Evolutionary conservation across 1,140 invertebrate genomes (phyloP), one percentile per base, ranked within the genome.

Genomic region (Ylistrum balloti): DNA sequence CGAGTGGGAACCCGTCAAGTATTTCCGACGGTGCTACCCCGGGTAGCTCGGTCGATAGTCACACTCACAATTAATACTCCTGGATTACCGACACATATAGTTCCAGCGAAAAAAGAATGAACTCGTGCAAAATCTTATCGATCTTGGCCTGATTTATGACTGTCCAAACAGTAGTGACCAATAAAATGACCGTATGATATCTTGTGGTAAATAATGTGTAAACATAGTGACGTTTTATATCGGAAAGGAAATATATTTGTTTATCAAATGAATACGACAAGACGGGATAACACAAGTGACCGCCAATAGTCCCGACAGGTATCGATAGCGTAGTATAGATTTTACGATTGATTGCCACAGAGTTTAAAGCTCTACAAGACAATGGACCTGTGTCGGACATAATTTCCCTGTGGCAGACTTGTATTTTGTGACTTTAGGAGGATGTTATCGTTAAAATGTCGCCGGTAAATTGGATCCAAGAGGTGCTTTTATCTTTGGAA

Each of bases 41-140:
- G 56, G 56, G 15, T 74, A 74, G 56, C 1, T 74, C 9, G 56
- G 56, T 74, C 56, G 56, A 74, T 74, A 74, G n/a, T 22, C 56
- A 22, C 22, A 22, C 56, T 74, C 0, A n/a, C 28, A 28, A 74
- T 56, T 74, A 74, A 74, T 74, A 74, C 56, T n/a, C 9, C 22
- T 17, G 56, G 56, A 74, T 74, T 74, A 28, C 11, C 22, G 0
- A 74, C 1, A 74, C n/a, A 74, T 48, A 48, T 28, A 74, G 56
- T 74, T 74, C 56, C n/a, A 3, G 56, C n/a, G 56, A 74, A 74
- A 74, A 74, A 74, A 74, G 56, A 74, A 74, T 74, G 56, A 74
- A 74, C n/a, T 74, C 56, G 56, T 74, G 56, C 56, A 74, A 74
- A 74, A 74, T 74, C 56, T n/a, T 74, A 74, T 74, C 56, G 56